Evolutionary conservation across 1,140 invertebrate genomes (phyloP), one percentile per base, ranked within the genome.

Genomic region (Hypsibius dujardini): DNA sequence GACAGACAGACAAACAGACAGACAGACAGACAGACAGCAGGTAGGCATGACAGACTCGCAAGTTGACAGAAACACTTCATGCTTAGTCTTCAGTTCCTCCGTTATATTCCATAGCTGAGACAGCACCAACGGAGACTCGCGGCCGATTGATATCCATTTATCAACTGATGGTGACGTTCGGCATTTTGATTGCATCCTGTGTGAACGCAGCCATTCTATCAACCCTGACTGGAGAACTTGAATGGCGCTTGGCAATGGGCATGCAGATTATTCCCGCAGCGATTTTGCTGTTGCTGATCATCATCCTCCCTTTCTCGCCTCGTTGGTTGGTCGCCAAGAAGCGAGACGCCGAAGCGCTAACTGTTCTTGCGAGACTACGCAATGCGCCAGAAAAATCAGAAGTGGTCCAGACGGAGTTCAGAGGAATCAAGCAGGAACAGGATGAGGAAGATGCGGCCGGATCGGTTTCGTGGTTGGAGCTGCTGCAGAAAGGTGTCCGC

Each of bases 261-360:
- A 67, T 67, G 42, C 62, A 67, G 42, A 67, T 67, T 1, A 75
- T 86, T 47, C 85, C 85, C 2, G 78, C 84, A 0, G 60, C 80
- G n/a, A 73, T 86, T 15, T 85, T 86, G 75, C 83, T 85, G 71
- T 60, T 84, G 59, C 82, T 82, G 1, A 86, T 86, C 76, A 74
- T 84, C 7, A 84, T 83, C 74, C 81, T 86, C 80, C 85, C 85
- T 1, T 85, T 86, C 76, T 83, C 80, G 73, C 85, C 85, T 1
- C 76, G 84, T 12, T 86, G 84, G 84, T 76, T 86, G 14, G 79
- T 83, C 46, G 78, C 77, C 46, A 77, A 80, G 70, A 75, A 77
- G 1, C 75, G 77, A 46, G 62, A 76, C 28, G 74, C 79, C 14
- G 74, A 81, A 72, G 82, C 83, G 0, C 70, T 78, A 28, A 71